A percentile compares a stretch with the other conserved stretches of the same genome.
Conservation (phyloP, 2,888 invertebrate genomes). For the Tortrix viridana region DNA sequence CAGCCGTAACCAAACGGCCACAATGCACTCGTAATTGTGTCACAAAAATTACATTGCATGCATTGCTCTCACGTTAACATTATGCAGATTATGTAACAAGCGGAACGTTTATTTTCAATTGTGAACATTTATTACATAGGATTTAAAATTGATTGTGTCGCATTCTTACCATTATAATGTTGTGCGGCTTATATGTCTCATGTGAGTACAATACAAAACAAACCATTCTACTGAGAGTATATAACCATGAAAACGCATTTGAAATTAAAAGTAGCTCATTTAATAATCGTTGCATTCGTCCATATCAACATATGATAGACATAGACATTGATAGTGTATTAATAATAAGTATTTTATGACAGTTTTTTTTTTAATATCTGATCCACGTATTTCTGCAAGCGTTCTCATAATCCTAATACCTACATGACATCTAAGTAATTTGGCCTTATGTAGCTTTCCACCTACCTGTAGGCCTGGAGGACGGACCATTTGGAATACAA, state of each 20-base stretch:
- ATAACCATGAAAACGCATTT: constrained; percentile 15
- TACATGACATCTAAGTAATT: constrained; percentile 25
- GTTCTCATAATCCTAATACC: background rate
- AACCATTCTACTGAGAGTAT: background rate
- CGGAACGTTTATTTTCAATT: constrained; percentile 1
- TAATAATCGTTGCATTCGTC: constrained; percentile 1
- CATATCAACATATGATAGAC: too few species aligned
- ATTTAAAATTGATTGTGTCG: background rate
- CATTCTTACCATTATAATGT: background rate
- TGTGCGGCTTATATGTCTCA: background rate
- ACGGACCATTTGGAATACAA: constrained; percentile 60
- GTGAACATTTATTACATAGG: background rate
- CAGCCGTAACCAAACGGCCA: constrained; percentile 56
- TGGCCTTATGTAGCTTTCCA: constrained; percentile 37
- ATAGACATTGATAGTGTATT: too few species aligned
- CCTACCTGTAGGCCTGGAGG: constrained; percentile 31
- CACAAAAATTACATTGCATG: constrained; percentile 41
- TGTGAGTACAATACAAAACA: constrained; percentile 3
- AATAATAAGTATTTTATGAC: too few species aligned
- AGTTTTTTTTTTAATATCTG: too few species aligned
- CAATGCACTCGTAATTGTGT: constrained; percentile 63
- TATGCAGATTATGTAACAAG: constrained; percentile 8
- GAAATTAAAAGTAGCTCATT: constrained; percentile 12
- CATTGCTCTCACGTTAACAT: constrained; percentile 18
- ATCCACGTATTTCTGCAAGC: background rate